Conservation (phyloP, 2,113 vertebrate genomes). For the Hydrolagus affinis region DNA sequence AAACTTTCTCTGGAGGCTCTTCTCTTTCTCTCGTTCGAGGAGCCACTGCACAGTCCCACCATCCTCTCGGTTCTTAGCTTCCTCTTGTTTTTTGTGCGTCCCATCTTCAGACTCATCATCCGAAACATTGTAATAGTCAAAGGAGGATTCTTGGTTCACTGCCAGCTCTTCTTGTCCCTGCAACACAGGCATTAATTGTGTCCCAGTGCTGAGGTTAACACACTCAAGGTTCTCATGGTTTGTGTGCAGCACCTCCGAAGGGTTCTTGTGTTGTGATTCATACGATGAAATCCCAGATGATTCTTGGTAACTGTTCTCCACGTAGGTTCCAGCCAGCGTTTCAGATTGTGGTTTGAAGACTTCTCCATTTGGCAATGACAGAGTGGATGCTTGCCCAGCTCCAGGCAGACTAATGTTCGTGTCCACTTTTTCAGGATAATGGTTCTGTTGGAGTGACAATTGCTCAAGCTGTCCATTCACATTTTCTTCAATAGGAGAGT, state of each 20-base stretch:
- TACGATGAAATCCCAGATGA: constrained; percentile 67
- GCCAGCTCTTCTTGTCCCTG: constrained; percentile 71
- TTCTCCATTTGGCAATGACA: constrained; percentile 67
- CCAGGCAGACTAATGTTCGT: constrained; percentile 57
- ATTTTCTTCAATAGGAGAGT: constrained; percentile 14
- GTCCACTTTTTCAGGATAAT: constrained; percentile 51
- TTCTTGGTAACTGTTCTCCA: constrained; percentile 79
- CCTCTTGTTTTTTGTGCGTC: constrained; percentile 66
- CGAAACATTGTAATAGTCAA: constrained; percentile 94
- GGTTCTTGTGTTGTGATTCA: constrained; percentile 67
- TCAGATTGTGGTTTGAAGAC: constrained; percentile 85
- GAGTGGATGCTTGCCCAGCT: constrained; percentile 59
- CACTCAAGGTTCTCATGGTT: constrained; percentile 77
- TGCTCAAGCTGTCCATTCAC: constrained; percentile 28
- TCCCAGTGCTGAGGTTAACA: constrained; percentile 64
- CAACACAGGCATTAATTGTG: constrained; percentile 59
- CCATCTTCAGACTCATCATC: constrained; percentile 88
- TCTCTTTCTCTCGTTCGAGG: constrained; percentile 84
- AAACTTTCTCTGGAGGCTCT: constrained; percentile 90
- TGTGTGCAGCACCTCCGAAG: constrained; percentile 67
- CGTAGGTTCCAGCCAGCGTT: constrained; percentile 76
- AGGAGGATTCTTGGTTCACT: constrained; percentile 73
- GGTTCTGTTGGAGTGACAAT: constrained; percentile 19
- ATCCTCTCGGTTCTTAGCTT: constrained; percentile 69
- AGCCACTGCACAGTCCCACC: constrained; percentile 95